Conservation (phyloP, 2,888 invertebrate species). For the Mamestra brassicae region DNA sequence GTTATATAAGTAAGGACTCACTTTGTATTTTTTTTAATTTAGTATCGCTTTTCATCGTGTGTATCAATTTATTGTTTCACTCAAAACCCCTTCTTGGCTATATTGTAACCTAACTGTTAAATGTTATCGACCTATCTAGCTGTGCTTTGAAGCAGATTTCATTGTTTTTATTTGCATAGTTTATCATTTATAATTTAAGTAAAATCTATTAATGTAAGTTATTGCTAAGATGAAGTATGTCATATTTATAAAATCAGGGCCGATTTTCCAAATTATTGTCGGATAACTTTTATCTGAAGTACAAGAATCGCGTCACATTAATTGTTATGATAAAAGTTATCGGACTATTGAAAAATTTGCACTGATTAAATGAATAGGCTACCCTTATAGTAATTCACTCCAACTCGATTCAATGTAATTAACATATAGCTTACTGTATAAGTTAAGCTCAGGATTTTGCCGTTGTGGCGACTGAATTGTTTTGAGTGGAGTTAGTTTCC, state of each 20-base stretch:
- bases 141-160: not conserved
- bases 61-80: not conserved
- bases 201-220: not conserved
- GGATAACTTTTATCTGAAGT: too few relatives aligned
- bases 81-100: not conserved
- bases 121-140: not conserved
- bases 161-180: not conserved
- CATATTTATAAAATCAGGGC: not conserved
- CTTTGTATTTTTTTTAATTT: not conserved
- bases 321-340: too few relatives aligned
- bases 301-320: too few relatives aligned
- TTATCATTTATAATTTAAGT: not conserved
- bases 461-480: not conserved
- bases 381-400: not conserved
- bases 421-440: not conserved
- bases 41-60: not conserved
- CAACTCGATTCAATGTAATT: not conserved
- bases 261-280: too few relatives aligned
- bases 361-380: not conserved
- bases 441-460: not conserved
- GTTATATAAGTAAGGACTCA: not conserved
- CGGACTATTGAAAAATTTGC: too few relatives aligned
- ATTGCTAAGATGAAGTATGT: not conserved
- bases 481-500: not conserved
- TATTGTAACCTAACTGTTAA: not conserved